These are phyloP conservation scores for Eumacrocentrus americanus DNA, from an alignment of 2,888 invertebrate genomes.

Conservation along the genomic window DNA sequence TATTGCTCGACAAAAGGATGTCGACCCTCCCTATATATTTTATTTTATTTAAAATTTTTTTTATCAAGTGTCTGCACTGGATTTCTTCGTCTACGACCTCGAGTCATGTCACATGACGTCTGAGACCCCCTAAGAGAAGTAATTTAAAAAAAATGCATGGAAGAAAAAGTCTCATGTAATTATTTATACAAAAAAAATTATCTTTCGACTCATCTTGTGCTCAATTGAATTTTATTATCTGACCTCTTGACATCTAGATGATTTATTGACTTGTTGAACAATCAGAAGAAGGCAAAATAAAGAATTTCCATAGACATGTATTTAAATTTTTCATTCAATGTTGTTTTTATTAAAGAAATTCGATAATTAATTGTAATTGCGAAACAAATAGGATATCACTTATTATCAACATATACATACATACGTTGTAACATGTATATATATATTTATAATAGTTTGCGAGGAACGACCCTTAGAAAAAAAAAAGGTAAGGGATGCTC, in stretches of 20 bases:
- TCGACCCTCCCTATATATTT: background rate
- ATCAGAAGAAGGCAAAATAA: background rate
- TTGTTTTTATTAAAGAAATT: conserved; percentile 51
- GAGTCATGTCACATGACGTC: conserved; percentile 2
- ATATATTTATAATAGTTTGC: conserved; percentile 30
- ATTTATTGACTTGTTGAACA: background rate
- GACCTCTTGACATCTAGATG: no score
- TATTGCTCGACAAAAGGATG: conserved; percentile 13
- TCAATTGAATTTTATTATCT: background rate
- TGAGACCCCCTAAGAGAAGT: background rate
- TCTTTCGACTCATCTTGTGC: no score
- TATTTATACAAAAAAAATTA: background rate
- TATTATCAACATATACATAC: conserved; percentile 27
- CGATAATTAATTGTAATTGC: conserved; percentile 28
- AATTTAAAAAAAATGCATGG: conserved; percentile 1
- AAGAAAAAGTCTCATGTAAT: background rate
- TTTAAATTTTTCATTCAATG: conserved; percentile 37
- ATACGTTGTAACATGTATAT: conserved; percentile 27
- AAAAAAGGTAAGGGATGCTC: conserved; percentile 9
- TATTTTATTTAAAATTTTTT: conserved; percentile 1
- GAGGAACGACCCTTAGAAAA: conserved; percentile 10
- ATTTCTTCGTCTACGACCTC: conserved; percentile 14
- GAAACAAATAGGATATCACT: conserved; percentile 40
- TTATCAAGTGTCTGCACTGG: background rate
- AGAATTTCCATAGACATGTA: background rate